phyloP scores from a whole-genome alignment of 2,888 invertebrate genomes.

The Tiliacea aurago region DNA sequence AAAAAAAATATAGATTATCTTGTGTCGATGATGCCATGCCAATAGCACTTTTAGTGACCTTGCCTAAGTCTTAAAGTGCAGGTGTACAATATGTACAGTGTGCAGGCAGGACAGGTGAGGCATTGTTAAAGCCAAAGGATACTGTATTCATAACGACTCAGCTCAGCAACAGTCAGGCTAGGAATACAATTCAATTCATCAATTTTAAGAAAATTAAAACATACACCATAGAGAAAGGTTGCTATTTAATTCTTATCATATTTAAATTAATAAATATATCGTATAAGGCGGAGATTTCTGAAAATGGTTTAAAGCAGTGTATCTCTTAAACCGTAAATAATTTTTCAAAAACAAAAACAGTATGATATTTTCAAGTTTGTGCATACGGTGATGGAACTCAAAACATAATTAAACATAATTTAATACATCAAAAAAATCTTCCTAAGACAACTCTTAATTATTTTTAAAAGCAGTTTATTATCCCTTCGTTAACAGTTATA shows the following conservation, averaged over 20 bases:
- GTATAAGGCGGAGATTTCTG: too few relatives aligned
- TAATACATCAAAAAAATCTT: too few relatives aligned
- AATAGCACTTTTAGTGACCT: not conserved
- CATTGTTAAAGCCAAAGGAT: slow-evolving; percentile 26
- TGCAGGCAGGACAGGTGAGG: slow-evolving; percentile 12
- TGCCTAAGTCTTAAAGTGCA: slow-evolving; percentile 12
- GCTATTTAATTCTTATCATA: not conserved
- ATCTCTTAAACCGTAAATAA: too few relatives aligned
- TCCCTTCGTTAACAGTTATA: too few relatives aligned
- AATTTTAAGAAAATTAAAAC: not conserved
- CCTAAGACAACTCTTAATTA: too few relatives aligned
- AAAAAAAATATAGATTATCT: slow-evolving; percentile 7
- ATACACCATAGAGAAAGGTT: not conserved
- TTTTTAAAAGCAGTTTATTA: too few relatives aligned
- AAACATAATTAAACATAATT: too few relatives aligned
- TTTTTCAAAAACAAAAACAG: too few relatives aligned
- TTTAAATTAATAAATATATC: not conserved
- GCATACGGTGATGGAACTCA: too few relatives aligned
- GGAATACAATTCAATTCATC: not conserved
- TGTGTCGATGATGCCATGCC: too few relatives aligned
- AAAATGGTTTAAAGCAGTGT: too few relatives aligned
- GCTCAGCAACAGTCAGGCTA: not conserved
- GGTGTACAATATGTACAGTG: slow-evolving; percentile 16
- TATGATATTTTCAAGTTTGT: too few relatives aligned
- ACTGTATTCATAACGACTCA: not conserved